Evolutionary conservation across 2,797 vertebrate species (phyloP).

Genomic region (Cyclura pinguis): DNA sequence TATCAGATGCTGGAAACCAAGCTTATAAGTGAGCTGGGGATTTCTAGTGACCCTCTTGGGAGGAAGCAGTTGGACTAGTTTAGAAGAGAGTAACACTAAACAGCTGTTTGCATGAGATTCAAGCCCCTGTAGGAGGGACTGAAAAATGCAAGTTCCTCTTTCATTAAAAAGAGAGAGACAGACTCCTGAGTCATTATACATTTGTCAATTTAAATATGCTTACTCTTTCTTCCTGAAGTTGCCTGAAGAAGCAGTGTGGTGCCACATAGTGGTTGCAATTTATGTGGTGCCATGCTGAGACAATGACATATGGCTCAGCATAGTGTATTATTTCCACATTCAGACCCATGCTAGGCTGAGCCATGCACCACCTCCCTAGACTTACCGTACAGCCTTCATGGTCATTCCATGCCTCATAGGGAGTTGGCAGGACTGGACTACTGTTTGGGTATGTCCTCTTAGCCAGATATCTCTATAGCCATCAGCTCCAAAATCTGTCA

Average conservation of each 20-base stretch:
- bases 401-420: too few relatives aligned
- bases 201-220: slow-evolving; percentile 28
- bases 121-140: slow-evolving; percentile 9
- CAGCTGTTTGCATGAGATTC: slow-evolving; percentile 7
- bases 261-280: too few relatives aligned
- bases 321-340: too few relatives aligned
- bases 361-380: too few relatives aligned
- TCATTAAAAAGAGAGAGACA: not conserved
- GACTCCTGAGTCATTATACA: not conserved
- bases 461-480: too few relatives aligned
- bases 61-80: not conserved
- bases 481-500: too few relatives aligned
- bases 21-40: slow-evolving; percentile 3
- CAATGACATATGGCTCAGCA: too few relatives aligned
- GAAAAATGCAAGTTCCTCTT: not conserved
- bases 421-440: too few relatives aligned
- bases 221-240: not conserved
- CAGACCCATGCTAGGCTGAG: too few relatives aligned
- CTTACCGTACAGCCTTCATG: too few relatives aligned
- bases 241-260: not conserved
- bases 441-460: too few relatives aligned
- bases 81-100: slow-evolving; percentile 9
- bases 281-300: too few relatives aligned
- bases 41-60: not conserved
- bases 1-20: slow-evolving; percentile 26